phyloP scores from a whole-genome alignment of 2,113 vertebrate species.

The Megalops atlanticus region DNA sequence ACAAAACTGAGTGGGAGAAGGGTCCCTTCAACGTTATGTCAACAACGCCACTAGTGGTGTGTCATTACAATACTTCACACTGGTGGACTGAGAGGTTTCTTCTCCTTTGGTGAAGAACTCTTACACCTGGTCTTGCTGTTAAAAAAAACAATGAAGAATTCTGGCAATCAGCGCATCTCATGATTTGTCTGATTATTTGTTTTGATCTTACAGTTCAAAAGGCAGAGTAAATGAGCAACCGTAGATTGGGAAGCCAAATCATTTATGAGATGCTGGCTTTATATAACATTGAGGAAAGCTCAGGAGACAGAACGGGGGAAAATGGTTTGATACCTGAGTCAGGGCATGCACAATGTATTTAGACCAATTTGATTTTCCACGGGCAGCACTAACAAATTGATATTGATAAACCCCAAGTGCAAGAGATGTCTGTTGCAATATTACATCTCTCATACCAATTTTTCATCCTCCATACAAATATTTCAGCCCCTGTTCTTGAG shows the following conservation, averaged over 20 bases:
- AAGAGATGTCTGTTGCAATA: background rate
- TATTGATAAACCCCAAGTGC: background rate
- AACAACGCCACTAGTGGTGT: background rate
- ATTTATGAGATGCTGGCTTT: no score
- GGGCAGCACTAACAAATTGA: background rate
- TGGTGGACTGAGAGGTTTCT: background rate
- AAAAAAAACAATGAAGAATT: background rate
- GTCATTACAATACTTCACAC: background rate
- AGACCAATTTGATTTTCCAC: background rate
- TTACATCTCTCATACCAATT: background rate
- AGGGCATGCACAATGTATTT: background rate
- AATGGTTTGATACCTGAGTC: no score
- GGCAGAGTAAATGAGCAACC: background rate
- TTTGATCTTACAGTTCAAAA: background rate
- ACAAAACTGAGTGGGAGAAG: background rate
- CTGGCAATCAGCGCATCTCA: background rate
- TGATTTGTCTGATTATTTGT: background rate
- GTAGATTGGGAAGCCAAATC: background rate
- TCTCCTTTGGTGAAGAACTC: no score
- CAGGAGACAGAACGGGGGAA: no score
- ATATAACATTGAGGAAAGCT: no score
- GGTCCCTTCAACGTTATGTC: background rate
- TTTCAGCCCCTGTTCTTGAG: background rate
- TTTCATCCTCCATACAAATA: background rate
- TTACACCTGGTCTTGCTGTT: background rate